Evolutionary conservation across 2,888 invertebrate species (phyloP).

Genomic region (Empis livida): DNA sequence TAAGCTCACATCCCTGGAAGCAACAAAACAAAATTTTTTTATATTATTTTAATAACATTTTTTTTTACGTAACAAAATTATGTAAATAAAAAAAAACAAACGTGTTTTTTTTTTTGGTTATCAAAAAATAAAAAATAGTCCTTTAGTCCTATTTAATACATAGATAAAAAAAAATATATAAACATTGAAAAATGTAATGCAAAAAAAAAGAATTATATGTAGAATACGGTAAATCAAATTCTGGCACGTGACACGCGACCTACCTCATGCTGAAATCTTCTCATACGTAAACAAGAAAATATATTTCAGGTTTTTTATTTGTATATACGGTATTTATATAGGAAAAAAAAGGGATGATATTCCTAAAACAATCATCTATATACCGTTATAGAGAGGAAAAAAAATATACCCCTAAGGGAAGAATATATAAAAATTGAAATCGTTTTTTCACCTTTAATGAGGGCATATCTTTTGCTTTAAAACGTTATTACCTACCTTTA

Average conservation of each 20-base stretch:
- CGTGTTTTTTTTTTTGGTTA: no score
- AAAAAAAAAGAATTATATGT: neutral
- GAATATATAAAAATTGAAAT: neutral
- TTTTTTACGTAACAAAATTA: neutral
- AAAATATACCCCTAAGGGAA: neutral
- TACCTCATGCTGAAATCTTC: neutral
- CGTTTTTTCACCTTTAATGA: neutral
- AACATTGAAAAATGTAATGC: neutral
- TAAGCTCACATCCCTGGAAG: no score
- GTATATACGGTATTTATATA: no score
- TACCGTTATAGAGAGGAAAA: neutral
- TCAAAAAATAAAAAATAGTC: neutral
- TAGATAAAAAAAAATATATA: neutral
- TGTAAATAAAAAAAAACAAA: neutral
- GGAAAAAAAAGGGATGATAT: neutral
- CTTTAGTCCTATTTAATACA: neutral
- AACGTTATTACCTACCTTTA: neutral
- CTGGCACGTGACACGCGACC: slow-evolving; percentile 1
- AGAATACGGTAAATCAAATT: neutral
- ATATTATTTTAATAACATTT: no score
- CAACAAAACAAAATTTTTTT: no score
- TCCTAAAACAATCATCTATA: no score
- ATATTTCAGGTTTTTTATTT: neutral
- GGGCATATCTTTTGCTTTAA: neutral
- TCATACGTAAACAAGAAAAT: neutral